Percentiles rank a stretch among this genome's conserved stretches.
These are phyloP conservation scores for Phoenicopterus ruber DNA, from an alignment of 2,113 vertebrate species.

Conservation along the genomic window DNA sequence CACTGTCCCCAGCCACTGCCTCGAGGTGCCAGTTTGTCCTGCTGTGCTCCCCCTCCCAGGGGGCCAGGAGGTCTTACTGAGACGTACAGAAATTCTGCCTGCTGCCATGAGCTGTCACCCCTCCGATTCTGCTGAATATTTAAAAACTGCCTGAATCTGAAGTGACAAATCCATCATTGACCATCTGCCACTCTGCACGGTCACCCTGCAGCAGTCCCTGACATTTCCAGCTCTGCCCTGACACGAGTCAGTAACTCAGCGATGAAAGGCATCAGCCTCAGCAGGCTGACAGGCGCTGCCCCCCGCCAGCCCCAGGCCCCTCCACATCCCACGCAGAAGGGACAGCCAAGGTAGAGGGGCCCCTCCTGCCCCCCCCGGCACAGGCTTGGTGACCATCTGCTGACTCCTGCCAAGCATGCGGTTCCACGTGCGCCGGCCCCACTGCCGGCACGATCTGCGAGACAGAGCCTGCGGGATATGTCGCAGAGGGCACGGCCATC, in stretches of 20 bases:
- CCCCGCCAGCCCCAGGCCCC: not conserved
- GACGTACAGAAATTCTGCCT: conserved; percentile 11
- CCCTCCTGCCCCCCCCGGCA: not conserved
- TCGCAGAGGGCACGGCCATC: rapidly evolving
- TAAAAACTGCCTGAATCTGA: conserved; percentile 49
- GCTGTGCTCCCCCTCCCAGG: not conserved
- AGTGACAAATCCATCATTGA: conserved; percentile 67
- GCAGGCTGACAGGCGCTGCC: conserved; percentile 23
- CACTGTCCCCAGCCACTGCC: not conserved
- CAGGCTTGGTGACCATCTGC: not conserved
- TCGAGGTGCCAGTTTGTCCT: not conserved
- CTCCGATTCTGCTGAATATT: conserved; percentile 61
- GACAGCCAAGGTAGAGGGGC: not conserved
- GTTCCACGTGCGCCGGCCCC: rapidly evolving
- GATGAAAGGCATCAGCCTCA: conserved; percentile 37
- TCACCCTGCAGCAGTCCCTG: conserved; percentile 60
- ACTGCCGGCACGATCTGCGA: rapidly evolving
- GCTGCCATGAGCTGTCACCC: conserved; percentile 61
- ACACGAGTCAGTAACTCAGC: conserved; percentile 28
- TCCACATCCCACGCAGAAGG: not conserved
- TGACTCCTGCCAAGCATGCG: rapidly evolving
- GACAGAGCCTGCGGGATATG: not conserved
- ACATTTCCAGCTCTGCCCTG: conserved; percentile 60
- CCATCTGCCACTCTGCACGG: conserved; percentile 65
- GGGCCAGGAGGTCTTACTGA: not conserved